phyloP scores from a whole-genome alignment of 2,113 vertebrate species.

The Clarias batrachus region DNA sequence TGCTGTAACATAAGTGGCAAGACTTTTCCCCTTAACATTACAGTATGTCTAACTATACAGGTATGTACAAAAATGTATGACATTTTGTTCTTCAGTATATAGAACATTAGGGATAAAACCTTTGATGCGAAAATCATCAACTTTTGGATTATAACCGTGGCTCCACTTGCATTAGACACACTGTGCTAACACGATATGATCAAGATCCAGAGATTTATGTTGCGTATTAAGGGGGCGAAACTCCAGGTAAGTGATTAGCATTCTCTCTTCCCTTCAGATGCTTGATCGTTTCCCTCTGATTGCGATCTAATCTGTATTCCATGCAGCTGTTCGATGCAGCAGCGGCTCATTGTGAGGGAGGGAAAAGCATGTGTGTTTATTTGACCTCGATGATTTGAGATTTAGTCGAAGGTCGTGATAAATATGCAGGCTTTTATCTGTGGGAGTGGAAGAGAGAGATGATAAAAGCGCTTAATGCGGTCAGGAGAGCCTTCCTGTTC shows the following conservation, averaged over 20 bases:
- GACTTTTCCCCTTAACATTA: neutral
- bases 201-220: conserved; percentile 14
- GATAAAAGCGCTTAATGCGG: conserved; percentile 6
- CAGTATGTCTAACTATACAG: neutral
- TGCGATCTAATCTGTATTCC: conserved; percentile 51
- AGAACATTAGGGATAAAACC: neutral
- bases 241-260: conserved; percentile 42
- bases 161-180: neutral
- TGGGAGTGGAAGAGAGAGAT: conserved; percentile 16
- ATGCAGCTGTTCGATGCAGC: conserved; percentile 4
- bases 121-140: neutral
- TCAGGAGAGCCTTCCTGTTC: conserved; percentile 10
- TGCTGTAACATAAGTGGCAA: neutral
- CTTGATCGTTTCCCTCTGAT: conserved; percentile 31
- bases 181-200: neutral
- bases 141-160: neutral
- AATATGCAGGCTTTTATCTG: conserved; percentile 44
- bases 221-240: neutral
- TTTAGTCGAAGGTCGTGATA: conserved; percentile 39
- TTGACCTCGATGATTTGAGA: conserved; percentile 51
- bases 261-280: conserved; percentile 29
- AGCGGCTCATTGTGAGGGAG: conserved; percentile 31
- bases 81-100: neutral
- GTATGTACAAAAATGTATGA: neutral
- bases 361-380: conserved; percentile 49